Percentiles rank a stretch among this genome's conserved stretches.
These are phyloP conservation scores for Halisarca cf. caerulea DNA, from an alignment of 37 sponge, comb jelly and placozoan species.

Conservation along the genomic window DNA sequence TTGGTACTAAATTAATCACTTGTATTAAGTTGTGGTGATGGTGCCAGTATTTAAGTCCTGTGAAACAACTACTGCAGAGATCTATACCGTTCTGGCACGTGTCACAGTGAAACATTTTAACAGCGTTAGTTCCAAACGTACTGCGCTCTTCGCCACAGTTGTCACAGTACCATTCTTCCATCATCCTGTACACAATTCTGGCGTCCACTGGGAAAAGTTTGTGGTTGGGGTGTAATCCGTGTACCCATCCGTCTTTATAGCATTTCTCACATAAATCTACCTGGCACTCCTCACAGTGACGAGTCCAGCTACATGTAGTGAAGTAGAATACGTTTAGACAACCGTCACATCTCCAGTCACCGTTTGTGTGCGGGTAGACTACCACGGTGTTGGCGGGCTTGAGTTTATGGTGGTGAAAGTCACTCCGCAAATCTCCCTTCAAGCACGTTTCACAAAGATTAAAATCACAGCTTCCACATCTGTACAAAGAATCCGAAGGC, in stretches of 20 bases:
- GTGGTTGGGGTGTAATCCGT: slow-evolving; percentile 53
- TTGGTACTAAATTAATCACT: background rate
- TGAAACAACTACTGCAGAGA: slow-evolving; percentile 51
- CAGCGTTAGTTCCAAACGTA: background rate
- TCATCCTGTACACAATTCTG: slow-evolving; percentile 30
- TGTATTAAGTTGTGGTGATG: slow-evolving; percentile 48
- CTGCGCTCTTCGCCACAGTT: slow-evolving; percentile 22
- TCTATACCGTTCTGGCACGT: slow-evolving; percentile 53
- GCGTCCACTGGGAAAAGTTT: slow-evolving; percentile 63
- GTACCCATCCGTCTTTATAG: slow-evolving; percentile 36
- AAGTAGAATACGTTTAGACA: slow-evolving; percentile 37
- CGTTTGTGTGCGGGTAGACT: slow-evolving; percentile 45
- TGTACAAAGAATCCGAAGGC: slow-evolving; percentile 15
- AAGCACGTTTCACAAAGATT: slow-evolving; percentile 52
- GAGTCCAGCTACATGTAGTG: background rate
- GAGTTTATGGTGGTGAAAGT: slow-evolving; percentile 60
- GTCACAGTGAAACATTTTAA: slow-evolving; percentile 5
- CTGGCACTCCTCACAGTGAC: slow-evolving; percentile 45
- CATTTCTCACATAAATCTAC: slow-evolving; percentile 60
- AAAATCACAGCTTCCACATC: slow-evolving; percentile 44
- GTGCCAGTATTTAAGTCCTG: slow-evolving; percentile 54
- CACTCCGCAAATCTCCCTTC: slow-evolving; percentile 30
- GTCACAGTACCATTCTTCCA: slow-evolving; percentile 53
- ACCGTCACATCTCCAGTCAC: slow-evolving; percentile 65
- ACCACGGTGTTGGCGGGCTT: slow-evolving; percentile 29